Base-by-base conservation (phyloP, 2,113 vertebrate genomes). In the Aplodontia rufa region DNA sequence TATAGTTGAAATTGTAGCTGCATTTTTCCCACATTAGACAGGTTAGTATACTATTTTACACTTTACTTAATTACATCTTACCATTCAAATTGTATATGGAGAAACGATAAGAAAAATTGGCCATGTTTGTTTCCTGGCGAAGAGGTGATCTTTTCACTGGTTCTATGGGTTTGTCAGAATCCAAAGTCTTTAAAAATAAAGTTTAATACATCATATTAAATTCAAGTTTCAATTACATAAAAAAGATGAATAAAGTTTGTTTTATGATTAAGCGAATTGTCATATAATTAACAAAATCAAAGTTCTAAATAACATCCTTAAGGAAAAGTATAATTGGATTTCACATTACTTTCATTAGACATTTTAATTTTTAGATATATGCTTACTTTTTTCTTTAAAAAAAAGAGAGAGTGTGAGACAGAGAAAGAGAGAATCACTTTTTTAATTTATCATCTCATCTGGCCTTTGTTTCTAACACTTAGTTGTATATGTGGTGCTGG, bases 61-160 rank as follows among this genome's bases (percentile, higher is more conserved):
- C 30, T 82, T 94, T 75, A 86, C 90, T 92, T 64, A 95, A 76
- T 91, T 90, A 93, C 30, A 93, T 97, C 99, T 99, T 98, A 99
- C 99, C 99, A 97, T 99, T 99, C 95, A 99, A 98, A 97, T 99
- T 99, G 97, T 99, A 99, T 99, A 99, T 99, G 45, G 99, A 99
- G 98, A 99, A 99, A 37, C 99, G 99, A 97, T 99, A 99, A n/a
- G 99, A 99, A 98, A 99, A 99, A 98, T 99, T 99, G 96, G 99
- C 99, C 97, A 99, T 99, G 97, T 99, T 99, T 16, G 99, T 99
- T 98, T 99, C 99, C 94, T 99, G 99, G 79, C 98, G 99, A 97
- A 99, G 99, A 93, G 99, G 99, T 81, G 99, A 99, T 96, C 98
- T 98, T 97, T 99, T 99, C 94, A 99, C 99, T 83, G 99, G 98